These are phyloP conservation scores for Catagonus wagneri DNA, from an alignment of 2,113 vertebrate species.

Conservation along the genomic window DNA sequence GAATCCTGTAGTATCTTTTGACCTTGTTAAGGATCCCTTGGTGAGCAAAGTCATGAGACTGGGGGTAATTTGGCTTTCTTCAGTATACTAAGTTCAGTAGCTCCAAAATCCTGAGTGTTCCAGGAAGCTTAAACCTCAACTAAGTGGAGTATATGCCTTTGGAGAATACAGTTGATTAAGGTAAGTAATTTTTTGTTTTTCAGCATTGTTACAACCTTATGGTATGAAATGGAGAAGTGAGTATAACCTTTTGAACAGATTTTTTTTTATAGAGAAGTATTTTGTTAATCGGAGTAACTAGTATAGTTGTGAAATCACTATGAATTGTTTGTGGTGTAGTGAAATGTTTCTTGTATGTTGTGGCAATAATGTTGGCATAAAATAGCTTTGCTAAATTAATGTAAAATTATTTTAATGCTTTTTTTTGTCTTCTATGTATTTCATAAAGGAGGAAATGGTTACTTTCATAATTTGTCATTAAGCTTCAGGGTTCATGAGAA, in stretches of 20 bases:
- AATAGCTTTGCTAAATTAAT: constrained; percentile 53
- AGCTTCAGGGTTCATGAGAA: neutral
- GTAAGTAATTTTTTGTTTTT: constrained; percentile 76
- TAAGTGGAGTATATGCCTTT: neutral
- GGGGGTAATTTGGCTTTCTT: neutral
- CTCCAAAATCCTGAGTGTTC: neutral
- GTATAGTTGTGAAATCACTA: constrained; percentile 80
- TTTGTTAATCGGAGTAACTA: constrained; percentile 93
- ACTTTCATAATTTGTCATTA: neutral
- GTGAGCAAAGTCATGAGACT: constrained; percentile 10
- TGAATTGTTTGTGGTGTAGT: constrained; percentile 64
- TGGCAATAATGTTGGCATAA: constrained; percentile 64
- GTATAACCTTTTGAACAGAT: constrained; percentile 90
- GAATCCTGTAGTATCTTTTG: neutral
- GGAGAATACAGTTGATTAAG: constrained; percentile 16
- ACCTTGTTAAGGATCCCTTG: neutral
- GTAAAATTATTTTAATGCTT: neutral
- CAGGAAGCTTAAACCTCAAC: neutral
- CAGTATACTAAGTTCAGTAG: neutral
- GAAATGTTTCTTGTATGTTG: constrained; percentile 49
- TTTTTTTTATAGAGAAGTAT: constrained; percentile 89
- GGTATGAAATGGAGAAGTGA: constrained; percentile 77
- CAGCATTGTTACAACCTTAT: constrained; percentile 81
- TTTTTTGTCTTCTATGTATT: constrained; percentile 20
- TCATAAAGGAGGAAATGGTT: constrained; percentile 36